These are phyloP conservation scores for Cheilosia pagana DNA, from an alignment of 2,888 invertebrate genomes.

Conservation along the genomic window DNA sequence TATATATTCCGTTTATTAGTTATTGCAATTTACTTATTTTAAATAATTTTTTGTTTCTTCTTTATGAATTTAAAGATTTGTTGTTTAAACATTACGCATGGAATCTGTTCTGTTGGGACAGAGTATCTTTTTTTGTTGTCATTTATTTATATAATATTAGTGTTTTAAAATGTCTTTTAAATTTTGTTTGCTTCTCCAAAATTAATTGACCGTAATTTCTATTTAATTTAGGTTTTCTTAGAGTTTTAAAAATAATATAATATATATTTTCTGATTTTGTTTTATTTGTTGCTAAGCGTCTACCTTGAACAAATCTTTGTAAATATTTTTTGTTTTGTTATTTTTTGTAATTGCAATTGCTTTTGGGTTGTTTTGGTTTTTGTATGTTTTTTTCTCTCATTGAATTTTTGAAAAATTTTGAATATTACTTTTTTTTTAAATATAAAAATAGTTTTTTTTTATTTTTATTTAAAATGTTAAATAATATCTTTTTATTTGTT, in stretches of 20 bases:
- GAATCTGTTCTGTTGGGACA: constrained; percentile 66
- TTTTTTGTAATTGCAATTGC: constrained; percentile 71
- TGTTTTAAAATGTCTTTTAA: constrained; percentile 28
- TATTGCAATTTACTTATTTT: constrained; percentile 45
- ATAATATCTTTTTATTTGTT: constrained; percentile 63
- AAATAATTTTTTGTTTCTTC: constrained; percentile 16
- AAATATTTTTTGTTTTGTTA: constrained; percentile 64
- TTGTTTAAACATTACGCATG: constrained; percentile 53
- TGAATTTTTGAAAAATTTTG: constrained; percentile 27
- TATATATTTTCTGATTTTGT: constrained; percentile 26
- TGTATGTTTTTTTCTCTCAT: constrained; percentile 29
- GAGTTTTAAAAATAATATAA: constrained; percentile 54
- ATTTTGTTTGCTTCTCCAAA: constrained; percentile 50
- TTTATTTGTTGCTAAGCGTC: constrained; percentile 49
- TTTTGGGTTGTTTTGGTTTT: constrained; percentile 53
- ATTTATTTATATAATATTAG: constrained; percentile 39
- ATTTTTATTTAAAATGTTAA: constrained; percentile 40
- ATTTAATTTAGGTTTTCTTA: constrained; percentile 46
- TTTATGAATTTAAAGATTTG: constrained; percentile 47
- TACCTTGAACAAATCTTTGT: constrained; percentile 68
- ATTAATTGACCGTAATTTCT: constrained; percentile 74
- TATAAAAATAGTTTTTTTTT: constrained; percentile 60
- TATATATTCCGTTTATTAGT: constrained; percentile 40
- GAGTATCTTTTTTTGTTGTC: constrained; percentile 28
- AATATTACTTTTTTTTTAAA: constrained; percentile 42